A percentile compares a stretch with the other conserved stretches of the same genome.
Evolutionary conservation across 1,140 invertebrate genomes (phyloP).

Genomic region (Trichonephila clavipes): DNA sequence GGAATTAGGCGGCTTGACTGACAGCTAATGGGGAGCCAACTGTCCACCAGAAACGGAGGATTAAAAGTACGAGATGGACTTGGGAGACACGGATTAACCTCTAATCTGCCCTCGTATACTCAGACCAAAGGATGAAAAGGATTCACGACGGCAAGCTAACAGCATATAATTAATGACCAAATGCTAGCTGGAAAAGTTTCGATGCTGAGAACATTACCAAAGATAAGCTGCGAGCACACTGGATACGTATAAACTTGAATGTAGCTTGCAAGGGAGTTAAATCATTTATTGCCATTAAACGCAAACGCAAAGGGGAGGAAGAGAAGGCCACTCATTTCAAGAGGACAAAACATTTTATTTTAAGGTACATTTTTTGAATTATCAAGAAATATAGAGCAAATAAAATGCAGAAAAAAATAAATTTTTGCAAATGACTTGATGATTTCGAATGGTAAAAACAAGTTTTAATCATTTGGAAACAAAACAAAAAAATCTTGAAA

Average conservation of each 20-base stretch:
- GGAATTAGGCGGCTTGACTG: conserved; percentile 63
- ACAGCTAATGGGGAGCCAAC: conserved; percentile 63
- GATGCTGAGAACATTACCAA: not conserved
- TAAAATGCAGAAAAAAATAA: no score
- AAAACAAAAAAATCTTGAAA: no score
- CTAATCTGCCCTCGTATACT: conserved; percentile 70
- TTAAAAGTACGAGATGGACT: conserved; percentile 72
- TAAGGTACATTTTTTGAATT: not conserved
- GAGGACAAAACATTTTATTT: not conserved
- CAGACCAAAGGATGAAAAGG: conserved; percentile 61
- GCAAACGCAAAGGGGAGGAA: not conserved
- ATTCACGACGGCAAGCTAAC: conserved; percentile 70
- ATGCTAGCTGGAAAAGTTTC: conserved; percentile 63
- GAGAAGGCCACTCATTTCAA: not conserved
- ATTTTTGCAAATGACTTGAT: no score
- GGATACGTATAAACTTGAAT: conserved; percentile 2
- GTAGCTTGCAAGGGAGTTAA: conserved; percentile 10
- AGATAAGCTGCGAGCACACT: conserved; percentile 59
- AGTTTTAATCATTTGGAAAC: no score
- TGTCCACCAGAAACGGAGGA: conserved; percentile 40
- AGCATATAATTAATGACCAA: conserved; percentile 75
- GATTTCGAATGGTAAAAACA: no score
- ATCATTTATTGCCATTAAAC: conserved; percentile 40
- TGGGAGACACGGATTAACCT: conserved; percentile 73
- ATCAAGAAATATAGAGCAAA: not conserved